Evolutionary conservation across 1,140 invertebrate species (phyloP).

Genomic region (Bathynomus jamesi): DNA sequence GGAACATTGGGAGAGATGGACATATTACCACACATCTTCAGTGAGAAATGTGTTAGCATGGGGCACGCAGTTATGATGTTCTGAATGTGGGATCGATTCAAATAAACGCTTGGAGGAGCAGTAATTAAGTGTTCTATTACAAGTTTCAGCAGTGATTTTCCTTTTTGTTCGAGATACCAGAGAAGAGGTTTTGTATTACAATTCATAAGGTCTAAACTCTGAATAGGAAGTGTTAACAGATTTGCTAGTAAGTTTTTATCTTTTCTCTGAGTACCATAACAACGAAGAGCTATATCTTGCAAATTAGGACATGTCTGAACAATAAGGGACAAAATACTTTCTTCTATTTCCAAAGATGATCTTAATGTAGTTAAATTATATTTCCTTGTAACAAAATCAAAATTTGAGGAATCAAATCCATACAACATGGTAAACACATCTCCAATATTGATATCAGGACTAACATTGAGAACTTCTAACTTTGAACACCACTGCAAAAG

Average conservation of each 20-base stretch:
- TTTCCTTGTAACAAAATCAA: conserved; percentile 6
- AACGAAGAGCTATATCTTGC: conserved; percentile 17
- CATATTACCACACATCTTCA: conserved; percentile 18
- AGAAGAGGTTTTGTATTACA: conserved; percentile 20
- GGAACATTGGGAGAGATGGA: conserved; percentile 23
- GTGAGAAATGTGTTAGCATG: conserved; percentile 12
- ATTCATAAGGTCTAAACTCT: conserved; percentile 22
- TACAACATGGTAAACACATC: conserved; percentile 26
- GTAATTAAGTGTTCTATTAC: conserved; percentile 20
- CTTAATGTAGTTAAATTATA: conserved; percentile 13
- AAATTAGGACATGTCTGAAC: conserved; percentile 20
- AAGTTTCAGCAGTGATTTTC: not conserved
- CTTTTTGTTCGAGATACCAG: conserved; percentile 18
- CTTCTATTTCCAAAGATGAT: conserved; percentile 23
- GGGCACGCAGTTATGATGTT: conserved; percentile 21
- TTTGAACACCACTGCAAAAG: conserved; percentile 21
- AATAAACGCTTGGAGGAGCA: conserved; percentile 14
- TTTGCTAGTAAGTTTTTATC: conserved; percentile 26
- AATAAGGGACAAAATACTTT: conserved; percentile 23
- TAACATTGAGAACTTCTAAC: conserved; percentile 22
- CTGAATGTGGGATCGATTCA: conserved; percentile 25
- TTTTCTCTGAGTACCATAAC: conserved; percentile 24
- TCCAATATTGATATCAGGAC: conserved; percentile 24
- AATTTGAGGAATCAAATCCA: conserved; percentile 21
- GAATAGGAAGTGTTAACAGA: conserved; percentile 11